A percentile compares a stretch with the other conserved stretches of the same genome.
Evolutionary conservation across 1,140 invertebrate genomes (phyloP).

Genomic region (Caerostris darwini): DNA sequence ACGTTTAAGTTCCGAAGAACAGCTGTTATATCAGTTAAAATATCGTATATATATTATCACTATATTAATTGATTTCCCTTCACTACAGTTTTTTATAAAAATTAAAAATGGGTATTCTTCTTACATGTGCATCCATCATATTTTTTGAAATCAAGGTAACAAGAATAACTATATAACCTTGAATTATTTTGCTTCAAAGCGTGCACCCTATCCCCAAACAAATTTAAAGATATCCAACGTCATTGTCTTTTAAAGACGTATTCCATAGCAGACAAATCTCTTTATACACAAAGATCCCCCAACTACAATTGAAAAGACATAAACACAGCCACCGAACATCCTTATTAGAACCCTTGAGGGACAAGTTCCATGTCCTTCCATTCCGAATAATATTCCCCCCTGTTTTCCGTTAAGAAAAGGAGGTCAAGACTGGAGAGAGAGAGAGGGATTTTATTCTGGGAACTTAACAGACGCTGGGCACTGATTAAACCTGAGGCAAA

Average conservation of each 20-base stretch:
- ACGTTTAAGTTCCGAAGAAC: too few species aligned
- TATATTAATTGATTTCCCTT: too few species aligned
- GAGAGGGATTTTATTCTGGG: slow-evolving; percentile 16
- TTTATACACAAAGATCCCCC: neutral
- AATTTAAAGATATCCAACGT: neutral
- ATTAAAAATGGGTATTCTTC: too few species aligned
- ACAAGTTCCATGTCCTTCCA: neutral
- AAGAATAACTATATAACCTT: neutral
- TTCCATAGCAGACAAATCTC: neutral
- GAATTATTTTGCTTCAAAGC: neutral
- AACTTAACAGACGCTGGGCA: slow-evolving; percentile 15
- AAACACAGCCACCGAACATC: neutral
- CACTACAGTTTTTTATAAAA: too few species aligned
- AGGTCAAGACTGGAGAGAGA: neutral
- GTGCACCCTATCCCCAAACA: neutral
- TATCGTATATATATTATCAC: too few species aligned
- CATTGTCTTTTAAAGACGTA: neutral
- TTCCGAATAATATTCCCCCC: neutral
- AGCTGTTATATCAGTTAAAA: too few species aligned
- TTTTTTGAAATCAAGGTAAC: neutral
- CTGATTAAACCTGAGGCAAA: slow-evolving; percentile 33
- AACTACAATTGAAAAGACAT: neutral
- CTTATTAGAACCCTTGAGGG: neutral
- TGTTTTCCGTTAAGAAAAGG: neutral
- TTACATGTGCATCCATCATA: too few species aligned